Evolutionary conservation across 35 echinoderm and acorn worm species (phyloP), one percentile per base, ranked within the genome.

Genomic region (Antedon bifida): DNA sequence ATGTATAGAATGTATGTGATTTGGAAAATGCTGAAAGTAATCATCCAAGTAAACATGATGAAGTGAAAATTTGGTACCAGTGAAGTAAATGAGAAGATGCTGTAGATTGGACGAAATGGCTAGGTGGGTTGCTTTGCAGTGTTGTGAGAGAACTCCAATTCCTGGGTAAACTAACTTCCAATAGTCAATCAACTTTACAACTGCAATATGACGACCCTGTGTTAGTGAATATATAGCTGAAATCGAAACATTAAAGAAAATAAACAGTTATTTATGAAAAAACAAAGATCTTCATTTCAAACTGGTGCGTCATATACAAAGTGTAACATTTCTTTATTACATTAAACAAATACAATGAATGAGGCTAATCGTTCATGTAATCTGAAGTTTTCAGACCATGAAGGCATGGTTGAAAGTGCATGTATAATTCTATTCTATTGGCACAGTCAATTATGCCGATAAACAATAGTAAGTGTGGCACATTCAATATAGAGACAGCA

Each of bases 11-110:
- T 38, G 30, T 32, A 93, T 31, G 77, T 93, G 91, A 29, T 46
- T 88, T 2, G 91, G 81, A 73, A 86, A 86, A 23, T 46, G 73
- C 0, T 79, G 26, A 45, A 93, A 93, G 81, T 93, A 93, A 36
- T 93, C 91, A 45, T 82, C 81, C 7, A 93, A 82, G 28, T 83
- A 81, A 75, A 93, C 83, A 36, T 88, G 83, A 44, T 86, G 86
- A 17, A 93, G 35, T 19, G 82, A 76, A 56, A 83, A 87, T 51
- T 89, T 93, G 12, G 84, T 73, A 31, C 83, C 74, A 0, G 34
- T 79, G 21, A 86, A 89, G 17, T 84, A 84, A 12, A 93, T 39
- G 0, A 93, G 51, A 16, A 89, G 31, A 32, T 86, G 36, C 45
- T 80, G 84, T 30, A 93, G 30, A 29, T 89, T 88, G 16, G 84